A percentile compares a stretch with the other conserved stretches of the same genome.
Conservation (phyloP, 2,888 invertebrate genomes). For the Melinaea menophilus region DNA sequence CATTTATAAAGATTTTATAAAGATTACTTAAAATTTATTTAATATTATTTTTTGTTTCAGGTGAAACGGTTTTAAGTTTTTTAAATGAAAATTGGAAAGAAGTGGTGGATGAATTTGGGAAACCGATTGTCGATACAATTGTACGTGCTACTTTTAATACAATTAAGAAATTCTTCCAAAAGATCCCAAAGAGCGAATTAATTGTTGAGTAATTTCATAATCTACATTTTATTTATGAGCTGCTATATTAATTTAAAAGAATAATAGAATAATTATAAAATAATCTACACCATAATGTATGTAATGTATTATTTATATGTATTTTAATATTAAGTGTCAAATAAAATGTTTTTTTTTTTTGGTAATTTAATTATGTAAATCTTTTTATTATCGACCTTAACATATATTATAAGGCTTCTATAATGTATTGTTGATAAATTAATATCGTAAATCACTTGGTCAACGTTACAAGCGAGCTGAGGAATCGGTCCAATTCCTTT, state of each 20-base stretch:
- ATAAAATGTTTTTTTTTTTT: too few relatives aligned
- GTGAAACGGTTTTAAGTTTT: slow-evolving; percentile 55
- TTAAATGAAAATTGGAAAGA: slow-evolving; percentile 59
- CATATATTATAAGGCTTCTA: too few relatives aligned
- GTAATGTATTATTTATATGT: too few relatives aligned
- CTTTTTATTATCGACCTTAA: too few relatives aligned
- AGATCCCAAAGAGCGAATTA: slow-evolving; percentile 57
- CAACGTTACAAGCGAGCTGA: background rate
- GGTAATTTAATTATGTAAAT: too few relatives aligned
- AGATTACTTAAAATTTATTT: background rate
- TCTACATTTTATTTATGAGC: too few relatives aligned
- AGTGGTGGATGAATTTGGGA: slow-evolving; percentile 55
- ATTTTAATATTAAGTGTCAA: too few relatives aligned
- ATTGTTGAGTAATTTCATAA: slow-evolving; percentile 11
- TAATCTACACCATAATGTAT: too few relatives aligned
- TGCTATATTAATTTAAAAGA: too few relatives aligned
- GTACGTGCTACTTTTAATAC: slow-evolving; percentile 36
- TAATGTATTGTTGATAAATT: too few relatives aligned
- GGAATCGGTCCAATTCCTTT: background rate
- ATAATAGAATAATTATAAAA: too few relatives aligned
- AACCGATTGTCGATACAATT: slow-evolving; percentile 48
- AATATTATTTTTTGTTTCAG: slow-evolving; percentile 39
- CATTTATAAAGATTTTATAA: background rate
- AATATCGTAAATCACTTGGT: too few relatives aligned
- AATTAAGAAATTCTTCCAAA: slow-evolving; percentile 48